Conservation (phyloP, 2,888 invertebrate genomes). For the Sycophila texana region DNA sequence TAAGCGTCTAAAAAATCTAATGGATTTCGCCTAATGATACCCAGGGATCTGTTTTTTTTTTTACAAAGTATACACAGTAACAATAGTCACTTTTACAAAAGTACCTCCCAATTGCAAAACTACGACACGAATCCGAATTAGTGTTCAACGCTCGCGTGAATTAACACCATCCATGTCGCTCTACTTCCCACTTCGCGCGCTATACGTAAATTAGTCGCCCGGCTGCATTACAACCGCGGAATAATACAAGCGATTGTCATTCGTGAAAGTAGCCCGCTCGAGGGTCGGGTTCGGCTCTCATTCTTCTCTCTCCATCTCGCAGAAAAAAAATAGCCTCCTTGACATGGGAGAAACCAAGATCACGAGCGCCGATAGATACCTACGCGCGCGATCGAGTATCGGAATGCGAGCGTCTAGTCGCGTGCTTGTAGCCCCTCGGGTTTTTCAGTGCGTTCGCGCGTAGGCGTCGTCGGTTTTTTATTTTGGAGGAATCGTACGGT, state of each 20-base stretch:
- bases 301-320: background rate
- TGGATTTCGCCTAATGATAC: too few species aligned
- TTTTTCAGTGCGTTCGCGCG: background rate
- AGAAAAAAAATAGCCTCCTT: background rate
- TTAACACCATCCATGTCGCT: background rate
- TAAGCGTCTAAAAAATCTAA: too few species aligned
- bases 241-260: constrained; percentile 2
- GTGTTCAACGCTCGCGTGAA: constrained; percentile 12
- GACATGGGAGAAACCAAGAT: constrained; percentile 15
- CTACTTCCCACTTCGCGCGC: too few species aligned
- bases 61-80: too few species aligned
- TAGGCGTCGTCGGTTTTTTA: background rate
- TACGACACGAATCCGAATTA: background rate
- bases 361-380: constrained; percentile 12
- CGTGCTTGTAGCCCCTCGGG: background rate
- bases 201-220: constrained; percentile 10
- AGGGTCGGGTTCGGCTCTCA: background rate
- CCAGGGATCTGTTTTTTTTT: too few species aligned
- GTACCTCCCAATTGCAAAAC: too few species aligned
- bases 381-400: background rate
- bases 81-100: too few species aligned
- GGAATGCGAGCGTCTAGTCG: constrained; percentile 19
- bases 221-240: too few species aligned
- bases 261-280: constrained; percentile 24
- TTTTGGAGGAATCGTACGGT: too few species aligned